Percentiles rank a stretch among this genome's conserved stretches.
phyloP scores from a whole-genome alignment of 2,888 invertebrate genomes.

The Caenorhabditis sp. region DNA sequence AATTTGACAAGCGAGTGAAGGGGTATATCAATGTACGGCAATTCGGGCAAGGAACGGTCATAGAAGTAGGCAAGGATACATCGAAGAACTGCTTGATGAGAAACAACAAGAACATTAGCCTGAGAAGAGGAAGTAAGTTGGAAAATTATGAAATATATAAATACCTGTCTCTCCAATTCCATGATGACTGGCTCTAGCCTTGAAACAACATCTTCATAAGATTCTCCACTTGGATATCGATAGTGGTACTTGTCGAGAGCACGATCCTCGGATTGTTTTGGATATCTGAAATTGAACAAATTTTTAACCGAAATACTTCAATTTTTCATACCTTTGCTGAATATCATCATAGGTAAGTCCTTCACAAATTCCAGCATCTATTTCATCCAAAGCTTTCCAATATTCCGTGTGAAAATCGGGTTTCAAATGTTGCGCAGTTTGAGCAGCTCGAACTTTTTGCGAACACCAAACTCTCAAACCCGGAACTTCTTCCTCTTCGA shows the following conservation, averaged over 20 bases:
- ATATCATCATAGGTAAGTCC: constrained; percentile 91
- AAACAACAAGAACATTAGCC: constrained; percentile 85
- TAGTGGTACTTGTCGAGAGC: constrained; percentile 86
- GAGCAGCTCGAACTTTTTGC: constrained; percentile 85
- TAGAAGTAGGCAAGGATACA: constrained; percentile 90
- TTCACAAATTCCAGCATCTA: constrained; percentile 79
- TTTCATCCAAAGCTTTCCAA: constrained; percentile 96
- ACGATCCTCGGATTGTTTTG: constrained; percentile 87
- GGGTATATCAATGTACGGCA: constrained; percentile 56
- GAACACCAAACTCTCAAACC: constrained; percentile 94
- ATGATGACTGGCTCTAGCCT: constrained; percentile 79
- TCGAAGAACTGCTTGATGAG: constrained; percentile 87
- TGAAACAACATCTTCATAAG: constrained; percentile 89
- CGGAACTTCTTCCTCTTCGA: constrained; percentile 80
- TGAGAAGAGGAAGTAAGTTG: too few relatives aligned
- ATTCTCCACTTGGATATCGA: constrained; percentile 72
- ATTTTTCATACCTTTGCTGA: constrained; percentile 77
- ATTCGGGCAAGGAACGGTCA: constrained; percentile 73
- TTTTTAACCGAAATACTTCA: too few relatives aligned
- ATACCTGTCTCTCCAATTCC: constrained; percentile 80
- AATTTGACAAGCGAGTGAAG: constrained; percentile 73
- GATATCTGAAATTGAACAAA: constrained; percentile 78
- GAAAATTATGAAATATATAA: too few relatives aligned
- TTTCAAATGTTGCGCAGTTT: constrained; percentile 79
- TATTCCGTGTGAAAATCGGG: constrained; percentile 77